These are phyloP conservation scores for Erebia ligea DNA, from an alignment of 2,888 invertebrate species.

Conservation along the genomic window DNA sequence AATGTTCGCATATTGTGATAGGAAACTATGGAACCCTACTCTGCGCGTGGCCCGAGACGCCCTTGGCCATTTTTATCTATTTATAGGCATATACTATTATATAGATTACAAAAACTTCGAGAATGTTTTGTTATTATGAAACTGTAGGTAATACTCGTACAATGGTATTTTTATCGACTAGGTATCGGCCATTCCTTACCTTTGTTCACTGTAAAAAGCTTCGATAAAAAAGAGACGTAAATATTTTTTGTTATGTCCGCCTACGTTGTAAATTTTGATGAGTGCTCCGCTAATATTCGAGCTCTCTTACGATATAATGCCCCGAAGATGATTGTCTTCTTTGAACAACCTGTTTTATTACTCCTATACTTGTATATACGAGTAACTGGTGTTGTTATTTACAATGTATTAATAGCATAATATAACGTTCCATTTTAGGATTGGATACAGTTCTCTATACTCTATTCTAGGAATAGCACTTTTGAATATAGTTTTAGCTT, in stretches of 20 bases:
- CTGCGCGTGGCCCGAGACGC: too few relatives aligned
- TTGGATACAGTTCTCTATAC: background rate
- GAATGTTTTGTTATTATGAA: background rate
- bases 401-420: background rate
- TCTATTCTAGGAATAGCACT: background rate
- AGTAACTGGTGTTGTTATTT: background rate
- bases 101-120: background rate
- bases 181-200: constrained; percentile 1
- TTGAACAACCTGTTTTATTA: constrained; percentile 3
- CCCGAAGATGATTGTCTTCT: constrained; percentile 18
- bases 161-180: constrained; percentile 12
- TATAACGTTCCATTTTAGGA: too few relatives aligned
- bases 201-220: constrained; percentile 15
- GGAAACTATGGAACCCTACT: too few relatives aligned
- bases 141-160: background rate
- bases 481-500: too few relatives aligned
- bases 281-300: constrained; percentile 23
- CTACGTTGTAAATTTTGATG: constrained; percentile 24
- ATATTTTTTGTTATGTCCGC: constrained; percentile 20
- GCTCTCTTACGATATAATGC: constrained; percentile 6
- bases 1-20: too few relatives aligned
- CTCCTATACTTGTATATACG: background rate
- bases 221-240: constrained; percentile 21
- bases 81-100: background rate
- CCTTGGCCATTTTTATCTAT: too few relatives aligned